phyloP scores from a whole-genome alignment of 2,888 invertebrate species.

The Polia nebulosa region DNA sequence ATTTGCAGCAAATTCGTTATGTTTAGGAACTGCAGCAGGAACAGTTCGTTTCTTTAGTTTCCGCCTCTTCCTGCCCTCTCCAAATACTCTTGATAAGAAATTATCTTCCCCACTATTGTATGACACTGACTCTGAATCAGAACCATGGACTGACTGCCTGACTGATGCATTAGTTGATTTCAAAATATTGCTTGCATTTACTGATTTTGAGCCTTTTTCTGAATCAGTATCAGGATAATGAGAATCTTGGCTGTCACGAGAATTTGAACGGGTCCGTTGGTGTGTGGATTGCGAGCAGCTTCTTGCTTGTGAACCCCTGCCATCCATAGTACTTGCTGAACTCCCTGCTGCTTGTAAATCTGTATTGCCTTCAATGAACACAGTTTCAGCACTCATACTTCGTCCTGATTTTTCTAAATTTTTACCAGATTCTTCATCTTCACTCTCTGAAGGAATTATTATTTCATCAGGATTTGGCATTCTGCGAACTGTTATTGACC shows the following conservation, averaged over 20 bases:
- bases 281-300: slow-evolving; percentile 77
- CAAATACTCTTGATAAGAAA: slow-evolving; percentile 85
- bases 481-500: slow-evolving; percentile 66
- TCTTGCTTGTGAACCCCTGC: slow-evolving; percentile 71
- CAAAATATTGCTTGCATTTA: slow-evolving; percentile 58
- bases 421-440: slow-evolving; percentile 76
- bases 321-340: slow-evolving; percentile 74
- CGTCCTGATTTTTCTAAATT: slow-evolving; percentile 66
- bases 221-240: slow-evolving; percentile 82
- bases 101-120: slow-evolving; percentile 85
- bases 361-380: slow-evolving; percentile 75
- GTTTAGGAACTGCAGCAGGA: slow-evolving; percentile 63
- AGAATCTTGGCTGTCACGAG: slow-evolving; percentile 81
- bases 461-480: slow-evolving; percentile 87
- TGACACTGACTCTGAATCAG: slow-evolving; percentile 85
- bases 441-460: slow-evolving; percentile 79
- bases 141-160: slow-evolving; percentile 74
- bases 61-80: slow-evolving; percentile 78
- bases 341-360: slow-evolving; percentile 69
- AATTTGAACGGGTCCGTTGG: slow-evolving; percentile 78
- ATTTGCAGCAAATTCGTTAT: slow-evolving; percentile 67
- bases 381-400: slow-evolving; percentile 83
- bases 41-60: slow-evolving; percentile 76
- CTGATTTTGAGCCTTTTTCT: slow-evolving; percentile 71
- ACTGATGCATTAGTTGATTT: slow-evolving; percentile 57